Percentiles rank a stretch among this genome's conserved stretches.
Conservation (phyloP, 1,140 invertebrate species). For the Zaprionus tsacasi region DNA sequence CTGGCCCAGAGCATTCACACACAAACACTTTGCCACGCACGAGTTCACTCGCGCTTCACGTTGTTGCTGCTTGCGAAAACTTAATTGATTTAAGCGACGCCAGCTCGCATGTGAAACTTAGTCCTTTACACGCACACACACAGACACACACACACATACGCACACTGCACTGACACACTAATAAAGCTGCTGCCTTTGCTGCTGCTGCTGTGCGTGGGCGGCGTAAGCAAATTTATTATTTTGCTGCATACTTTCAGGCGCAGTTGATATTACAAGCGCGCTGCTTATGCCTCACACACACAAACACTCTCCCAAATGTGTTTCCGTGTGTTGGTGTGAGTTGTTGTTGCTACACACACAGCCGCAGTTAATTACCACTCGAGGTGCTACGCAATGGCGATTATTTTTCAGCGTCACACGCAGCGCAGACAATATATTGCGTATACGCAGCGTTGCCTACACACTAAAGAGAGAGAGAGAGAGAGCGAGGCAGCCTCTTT, state of each 20-base stretch:
- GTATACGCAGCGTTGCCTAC: constrained; percentile 21
- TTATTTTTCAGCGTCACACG: constrained; percentile 41
- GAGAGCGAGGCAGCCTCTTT: background rate
- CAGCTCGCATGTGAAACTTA: constrained; percentile 39
- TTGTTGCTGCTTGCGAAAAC: constrained; percentile 31
- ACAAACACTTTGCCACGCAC: constrained; percentile 55
- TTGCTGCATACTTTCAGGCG: constrained; percentile 47
- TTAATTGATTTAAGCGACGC: constrained; percentile 70
- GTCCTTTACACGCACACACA: constrained; percentile 37
- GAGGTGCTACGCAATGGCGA: constrained; percentile 18
- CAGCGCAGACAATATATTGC: constrained; percentile 18
- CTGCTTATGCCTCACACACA: constrained; percentile 3
- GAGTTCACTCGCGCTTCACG: constrained; percentile 54
- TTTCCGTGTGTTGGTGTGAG: background rate
- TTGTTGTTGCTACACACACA: background rate
- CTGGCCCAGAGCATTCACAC: background rate
- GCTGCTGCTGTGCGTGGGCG: constrained; percentile 25
- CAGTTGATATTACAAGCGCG: constrained; percentile 11
- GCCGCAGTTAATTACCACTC: constrained; percentile 36
- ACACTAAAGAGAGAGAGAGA: background rate
- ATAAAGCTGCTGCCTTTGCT: constrained; percentile 18
- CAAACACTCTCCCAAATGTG: background rate
- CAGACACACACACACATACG: constrained; percentile 5
- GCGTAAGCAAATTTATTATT: constrained; percentile 60
- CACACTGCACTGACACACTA: constrained; percentile 22